phyloP scores from a whole-genome alignment of 2,797 vertebrate species.

The Atherinosoma microstoma region DNA sequence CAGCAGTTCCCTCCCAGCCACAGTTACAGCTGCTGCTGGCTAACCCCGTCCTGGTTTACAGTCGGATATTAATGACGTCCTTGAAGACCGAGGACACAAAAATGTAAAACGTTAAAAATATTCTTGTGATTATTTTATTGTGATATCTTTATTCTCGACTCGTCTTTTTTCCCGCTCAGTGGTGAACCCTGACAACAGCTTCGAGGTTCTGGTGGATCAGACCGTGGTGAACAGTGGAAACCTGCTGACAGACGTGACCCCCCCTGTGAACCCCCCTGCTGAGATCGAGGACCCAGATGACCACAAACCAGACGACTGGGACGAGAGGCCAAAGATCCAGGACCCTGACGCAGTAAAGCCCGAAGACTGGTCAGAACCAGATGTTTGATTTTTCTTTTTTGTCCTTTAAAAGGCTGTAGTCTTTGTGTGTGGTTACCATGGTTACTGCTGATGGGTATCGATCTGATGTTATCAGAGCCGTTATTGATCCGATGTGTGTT shows the following conservation, averaged over 20 bases:
- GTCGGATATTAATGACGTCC: too few relatives aligned
- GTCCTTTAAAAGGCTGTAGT: not conserved
- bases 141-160: too few relatives aligned
- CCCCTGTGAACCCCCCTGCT: constrained; percentile 90
- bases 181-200: constrained; percentile 95
- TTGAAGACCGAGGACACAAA: too few relatives aligned
- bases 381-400: not conserved
- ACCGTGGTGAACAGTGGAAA: constrained; percentile 94
- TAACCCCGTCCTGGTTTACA: too few relatives aligned
- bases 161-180: constrained; percentile 75
- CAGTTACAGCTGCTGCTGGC: too few relatives aligned
- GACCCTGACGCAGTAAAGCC: constrained; percentile 95
- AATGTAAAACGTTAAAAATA: too few relatives aligned
- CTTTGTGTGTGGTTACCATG: not conserved
- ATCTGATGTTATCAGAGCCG: not conserved
- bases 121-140: too few relatives aligned
- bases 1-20: too few relatives aligned
- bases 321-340: constrained; percentile 96
- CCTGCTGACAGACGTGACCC: constrained; percentile 92
- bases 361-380: constrained; percentile 90
- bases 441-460: not conserved
- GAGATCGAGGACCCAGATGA: constrained; percentile 98
- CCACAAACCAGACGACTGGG: constrained; percentile 97
- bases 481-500: not conserved
- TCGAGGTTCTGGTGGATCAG: constrained; percentile 94